Conservation (phyloP, 2,888 invertebrate species). For the Exocentrus adspersus region DNA sequence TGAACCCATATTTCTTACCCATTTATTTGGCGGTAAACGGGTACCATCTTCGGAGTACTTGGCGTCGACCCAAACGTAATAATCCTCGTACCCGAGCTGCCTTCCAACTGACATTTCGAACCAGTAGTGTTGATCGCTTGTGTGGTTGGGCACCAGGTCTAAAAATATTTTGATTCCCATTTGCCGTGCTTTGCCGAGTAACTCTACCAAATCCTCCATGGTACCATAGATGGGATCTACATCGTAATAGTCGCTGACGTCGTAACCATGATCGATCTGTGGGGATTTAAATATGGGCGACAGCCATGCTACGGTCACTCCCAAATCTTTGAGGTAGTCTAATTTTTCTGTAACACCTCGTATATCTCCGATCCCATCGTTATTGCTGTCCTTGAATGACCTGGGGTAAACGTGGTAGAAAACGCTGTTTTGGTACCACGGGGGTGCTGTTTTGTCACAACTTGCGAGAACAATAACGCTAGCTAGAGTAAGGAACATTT, state of each 20-base stretch:
- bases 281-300: slow-evolving; percentile 87
- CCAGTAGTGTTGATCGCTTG: slow-evolving; percentile 83
- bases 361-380: slow-evolving; percentile 87
- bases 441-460: neutral
- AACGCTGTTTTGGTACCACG: slow-evolving; percentile 84
- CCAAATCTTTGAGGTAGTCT: slow-evolving; percentile 65
- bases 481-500: too few relatives aligned
- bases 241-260: slow-evolving; percentile 79
- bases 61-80: slow-evolving; percentile 81
- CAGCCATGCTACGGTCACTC: slow-evolving; percentile 82
- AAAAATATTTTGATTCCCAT: slow-evolving; percentile 66
- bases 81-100: slow-evolving; percentile 74
- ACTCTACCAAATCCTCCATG: slow-evolving; percentile 73
- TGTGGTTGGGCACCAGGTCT: slow-evolving; percentile 69
- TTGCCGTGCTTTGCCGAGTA: slow-evolving; percentile 68
- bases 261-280: slow-evolving; percentile 88
- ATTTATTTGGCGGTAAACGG: slow-evolving; percentile 77
- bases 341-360: slow-evolving; percentile 68
- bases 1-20: slow-evolving; percentile 69
- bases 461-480: neutral
- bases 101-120: slow-evolving; percentile 75
- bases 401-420: slow-evolving; percentile 89
- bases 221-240: slow-evolving; percentile 81
- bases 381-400: slow-evolving; percentile 85
- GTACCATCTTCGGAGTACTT: slow-evolving; percentile 60